Percentiles rank a stretch among this genome's conserved stretches.
These are phyloP conservation scores for Willowsia nigromaculata DNA, from an alignment of 2,888 invertebrate species.

Conservation along the genomic window DNA sequence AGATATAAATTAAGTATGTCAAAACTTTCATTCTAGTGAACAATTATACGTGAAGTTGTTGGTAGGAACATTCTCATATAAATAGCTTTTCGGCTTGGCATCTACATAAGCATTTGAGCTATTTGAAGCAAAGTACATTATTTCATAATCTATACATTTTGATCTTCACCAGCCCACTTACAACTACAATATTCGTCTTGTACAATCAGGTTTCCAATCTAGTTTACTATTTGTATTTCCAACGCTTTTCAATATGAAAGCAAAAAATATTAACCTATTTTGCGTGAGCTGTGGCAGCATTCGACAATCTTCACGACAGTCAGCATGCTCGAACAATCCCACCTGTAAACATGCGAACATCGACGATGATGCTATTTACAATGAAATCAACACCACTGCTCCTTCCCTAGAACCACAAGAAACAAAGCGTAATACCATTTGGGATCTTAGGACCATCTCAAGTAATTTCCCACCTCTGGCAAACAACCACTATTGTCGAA, in stretches of 20 bases:
- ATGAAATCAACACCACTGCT: background rate
- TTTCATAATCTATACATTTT: too few relatives aligned
- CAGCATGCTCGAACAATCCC: background rate
- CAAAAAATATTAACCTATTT: background rate
- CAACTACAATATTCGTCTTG: background rate
- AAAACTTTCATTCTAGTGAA: too few relatives aligned
- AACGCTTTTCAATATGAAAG: background rate
- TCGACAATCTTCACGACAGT: background rate
- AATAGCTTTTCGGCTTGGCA: too few relatives aligned
- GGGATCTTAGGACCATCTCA: constrained; percentile 12
- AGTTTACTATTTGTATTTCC: background rate
- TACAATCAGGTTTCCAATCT: too few relatives aligned
- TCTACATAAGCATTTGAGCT: too few relatives aligned
- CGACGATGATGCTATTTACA: background rate
- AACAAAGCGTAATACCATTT: background rate
- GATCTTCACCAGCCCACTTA: too few relatives aligned
- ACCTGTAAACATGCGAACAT: background rate
- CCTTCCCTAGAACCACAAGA: background rate
- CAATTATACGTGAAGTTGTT: too few relatives aligned
- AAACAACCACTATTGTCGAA: background rate
- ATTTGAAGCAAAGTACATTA: too few relatives aligned
- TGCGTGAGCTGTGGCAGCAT: background rate
- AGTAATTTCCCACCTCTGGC: constrained; percentile 19
- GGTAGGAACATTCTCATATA: too few relatives aligned
- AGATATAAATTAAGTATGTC: background rate